phyloP scores from a whole-genome alignment of 2,888 invertebrate genomes.

The Diogma glabrata region DNA sequence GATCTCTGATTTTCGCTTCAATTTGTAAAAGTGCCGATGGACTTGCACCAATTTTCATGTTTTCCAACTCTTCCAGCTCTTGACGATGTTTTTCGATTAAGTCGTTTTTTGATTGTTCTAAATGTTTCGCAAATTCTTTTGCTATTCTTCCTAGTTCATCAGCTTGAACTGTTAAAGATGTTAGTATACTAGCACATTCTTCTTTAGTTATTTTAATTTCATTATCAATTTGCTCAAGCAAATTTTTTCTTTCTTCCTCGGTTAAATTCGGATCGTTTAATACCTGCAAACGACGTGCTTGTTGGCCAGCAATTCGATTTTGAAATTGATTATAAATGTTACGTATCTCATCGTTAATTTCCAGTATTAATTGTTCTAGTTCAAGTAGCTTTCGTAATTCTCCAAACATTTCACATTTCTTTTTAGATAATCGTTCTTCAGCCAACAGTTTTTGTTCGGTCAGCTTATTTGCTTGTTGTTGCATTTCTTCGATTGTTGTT shows the following conservation, averaged over 20 bases:
- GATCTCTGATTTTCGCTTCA: background rate
- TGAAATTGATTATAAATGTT: background rate
- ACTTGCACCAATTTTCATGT: slow-evolving; percentile 3
- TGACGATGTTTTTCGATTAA: background rate
- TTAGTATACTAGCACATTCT: background rate
- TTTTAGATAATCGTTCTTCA: background rate
- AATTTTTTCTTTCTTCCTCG: background rate
- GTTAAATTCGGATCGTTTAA: slow-evolving; percentile 1
- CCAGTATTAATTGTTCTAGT: slow-evolving; percentile 4
- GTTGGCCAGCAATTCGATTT: background rate
- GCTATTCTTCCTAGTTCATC: background rate
- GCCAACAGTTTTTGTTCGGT: background rate
- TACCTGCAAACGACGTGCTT: background rate
- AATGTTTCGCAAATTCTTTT: background rate
- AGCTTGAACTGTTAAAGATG: background rate
- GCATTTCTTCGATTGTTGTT: background rate
- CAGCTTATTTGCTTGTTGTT: background rate
- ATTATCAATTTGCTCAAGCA: background rate
- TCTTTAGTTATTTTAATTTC: background rate
- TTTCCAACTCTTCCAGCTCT: background rate
- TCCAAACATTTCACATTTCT: background rate
- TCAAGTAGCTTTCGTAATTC: background rate
- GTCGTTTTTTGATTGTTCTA: background rate
- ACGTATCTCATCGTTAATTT: slow-evolving; percentile 1
- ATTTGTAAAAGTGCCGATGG: slow-evolving; percentile 4